Base-by-base conservation (phyloP, 2,888 invertebrate genomes). In the Silvanus unidentatus region DNA sequence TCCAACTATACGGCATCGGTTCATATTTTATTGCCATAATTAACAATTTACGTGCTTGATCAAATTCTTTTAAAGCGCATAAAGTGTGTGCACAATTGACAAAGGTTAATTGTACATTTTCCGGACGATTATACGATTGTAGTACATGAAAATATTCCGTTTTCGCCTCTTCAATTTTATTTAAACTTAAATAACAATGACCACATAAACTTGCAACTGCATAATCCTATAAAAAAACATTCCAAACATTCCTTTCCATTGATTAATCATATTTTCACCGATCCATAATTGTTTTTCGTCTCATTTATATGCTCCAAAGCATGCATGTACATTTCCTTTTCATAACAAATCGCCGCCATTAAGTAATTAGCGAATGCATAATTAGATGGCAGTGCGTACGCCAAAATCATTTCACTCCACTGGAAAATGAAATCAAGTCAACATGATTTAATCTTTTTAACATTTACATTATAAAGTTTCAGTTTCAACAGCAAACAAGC, bases 1-100 rank as follows among this genome's bases (percentile, higher is more conserved):
- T 52, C 73, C 72, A 73, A 1, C 66, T 61, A 40, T 64, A 65
- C 2, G 72, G 67, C 1, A 71, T 66, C 3, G 70, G 66, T 39
- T 60, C 58, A 39, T 57, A 48, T 50, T 70, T 69, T 46, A 69
- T 68, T 5, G 69, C 65, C 9, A 60, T 45, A 15, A 71, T 50
- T 8, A 70, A 47, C 3, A 65, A 45, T 50, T 67, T 64, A 44
- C 68, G 58, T n/a, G 70, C 66, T 38, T 55, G 53, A 42, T 68
- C 64, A 34, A 54, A 45, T 14, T 68, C 53, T 1, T 62, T 61
- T 8, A 58, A 44, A 37, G 48, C 49, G 41, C 62, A 60, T 40
- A 58, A 57, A 37, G 60, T 54, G 11, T 60, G 47, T 0, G 66
- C 63, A 37, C 59, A 56, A 45, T 68, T 63, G 9, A 70, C 37